phyloP scores from a whole-genome alignment of 2,888 invertebrate species.

The Candidula unifasciata region DNA sequence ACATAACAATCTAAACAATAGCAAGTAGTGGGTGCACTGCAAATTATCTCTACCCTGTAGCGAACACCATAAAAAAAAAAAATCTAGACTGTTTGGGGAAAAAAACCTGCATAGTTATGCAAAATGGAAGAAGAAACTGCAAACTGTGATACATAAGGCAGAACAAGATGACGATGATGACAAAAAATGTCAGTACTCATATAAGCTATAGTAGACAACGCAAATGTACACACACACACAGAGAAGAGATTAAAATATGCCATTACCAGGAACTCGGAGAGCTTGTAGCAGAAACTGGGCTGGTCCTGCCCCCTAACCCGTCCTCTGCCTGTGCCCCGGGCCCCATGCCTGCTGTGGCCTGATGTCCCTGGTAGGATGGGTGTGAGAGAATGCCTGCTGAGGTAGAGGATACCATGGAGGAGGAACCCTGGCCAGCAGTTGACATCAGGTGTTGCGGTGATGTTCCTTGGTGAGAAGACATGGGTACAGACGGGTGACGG shows the following conservation, averaged over 20 bases:
- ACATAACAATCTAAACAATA: no score
- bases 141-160: no score
- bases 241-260: neutral
- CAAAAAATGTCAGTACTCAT: no score
- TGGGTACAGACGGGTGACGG: constrained; percentile 17
- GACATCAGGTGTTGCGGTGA: constrained; percentile 28
- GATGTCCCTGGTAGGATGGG: constrained; percentile 22
- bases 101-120: no score
- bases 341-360: neutral
- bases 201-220: no score
- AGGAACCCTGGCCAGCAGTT: constrained; percentile 32
- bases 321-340: constrained; percentile 29
- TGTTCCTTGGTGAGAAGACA: constrained; percentile 38
- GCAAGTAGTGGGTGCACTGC: no score
- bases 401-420: constrained; percentile 2
- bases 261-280: constrained; percentile 58
- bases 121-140: no score
- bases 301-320: constrained; percentile 34
- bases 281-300: constrained; percentile 48
- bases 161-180: no score
- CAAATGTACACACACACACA: neutral
- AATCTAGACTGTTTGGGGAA: no score
- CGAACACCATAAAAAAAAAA: no score
- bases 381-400: neutral
- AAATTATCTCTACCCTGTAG: no score